These are phyloP conservation scores for Macrosiphum euphorbiae DNA, from an alignment of 2,888 invertebrate species.

Conservation along the genomic window DNA sequence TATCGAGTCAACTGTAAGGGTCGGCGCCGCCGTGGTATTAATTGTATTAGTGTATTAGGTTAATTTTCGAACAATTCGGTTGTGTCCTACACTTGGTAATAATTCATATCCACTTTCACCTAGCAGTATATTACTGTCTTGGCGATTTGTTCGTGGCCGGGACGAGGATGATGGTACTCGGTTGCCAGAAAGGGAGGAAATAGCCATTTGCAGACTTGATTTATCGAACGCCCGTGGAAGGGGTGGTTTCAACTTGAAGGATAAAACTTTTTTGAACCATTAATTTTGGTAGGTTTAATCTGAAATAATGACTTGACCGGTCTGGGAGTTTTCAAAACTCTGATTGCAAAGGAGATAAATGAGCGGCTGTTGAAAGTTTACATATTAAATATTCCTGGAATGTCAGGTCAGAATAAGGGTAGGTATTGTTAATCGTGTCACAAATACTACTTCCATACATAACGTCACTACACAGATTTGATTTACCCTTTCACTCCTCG, in stretches of 20 bases:
- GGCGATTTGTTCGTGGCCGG: slow-evolving; percentile 18
- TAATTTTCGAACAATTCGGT: slow-evolving; percentile 18
- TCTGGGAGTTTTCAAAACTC: slow-evolving; percentile 59
- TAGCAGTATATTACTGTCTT: slow-evolving; percentile 29
- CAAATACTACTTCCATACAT: neutral
- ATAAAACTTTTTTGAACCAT: slow-evolving; percentile 62
- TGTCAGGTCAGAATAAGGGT: neutral
- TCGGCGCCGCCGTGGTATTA: neutral
- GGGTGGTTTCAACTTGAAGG: slow-evolving; percentile 30
- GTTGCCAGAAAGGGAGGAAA: slow-evolving; percentile 43
- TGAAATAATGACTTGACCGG: slow-evolving; percentile 59
- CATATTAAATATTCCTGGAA: slow-evolving; percentile 53
- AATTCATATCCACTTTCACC: slow-evolving; percentile 31
- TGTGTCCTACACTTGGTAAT: neutral
- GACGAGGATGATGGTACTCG: neutral
- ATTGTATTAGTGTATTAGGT: neutral
- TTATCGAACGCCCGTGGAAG: slow-evolving; percentile 42
- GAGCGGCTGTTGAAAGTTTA: slow-evolving; percentile 54
- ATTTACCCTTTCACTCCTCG: neutral
- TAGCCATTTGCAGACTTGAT: slow-evolving; percentile 46
- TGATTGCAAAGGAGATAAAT: slow-evolving; percentile 58
- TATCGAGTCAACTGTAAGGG: neutral
- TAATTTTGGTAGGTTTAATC: slow-evolving; percentile 58
- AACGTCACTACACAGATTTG: too few relatives aligned
- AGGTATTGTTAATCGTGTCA: slow-evolving; percentile 10